Percentiles rank a stretch among this genome's conserved stretches.
Evolutionary conservation across 2,888 invertebrate genomes (phyloP).

Genomic region (Hemithea aestivaria): DNA sequence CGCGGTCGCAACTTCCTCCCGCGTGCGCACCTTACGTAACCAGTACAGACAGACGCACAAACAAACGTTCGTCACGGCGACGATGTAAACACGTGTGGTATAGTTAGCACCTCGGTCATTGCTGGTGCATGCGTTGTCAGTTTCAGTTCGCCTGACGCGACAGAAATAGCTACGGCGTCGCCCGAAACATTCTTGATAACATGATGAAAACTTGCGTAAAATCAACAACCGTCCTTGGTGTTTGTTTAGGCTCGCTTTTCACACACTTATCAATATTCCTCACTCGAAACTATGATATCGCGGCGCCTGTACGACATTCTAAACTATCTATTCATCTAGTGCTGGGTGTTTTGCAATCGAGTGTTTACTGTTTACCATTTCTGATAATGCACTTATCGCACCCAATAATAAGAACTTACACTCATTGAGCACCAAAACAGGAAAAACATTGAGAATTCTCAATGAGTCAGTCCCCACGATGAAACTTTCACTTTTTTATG

Average conservation of each 20-base stretch:
- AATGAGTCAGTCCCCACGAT: constrained; percentile 13
- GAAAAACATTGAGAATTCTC: constrained; percentile 13
- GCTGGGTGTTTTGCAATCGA: background rate
- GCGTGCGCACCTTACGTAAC: constrained; percentile 39
- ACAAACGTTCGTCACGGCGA: constrained; percentile 41
- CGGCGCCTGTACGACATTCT: too few relatives aligned
- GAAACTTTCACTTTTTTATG: constrained; percentile 15
- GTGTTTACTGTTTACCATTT: background rate
- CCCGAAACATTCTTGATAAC: too few relatives aligned
- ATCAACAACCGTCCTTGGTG: too few relatives aligned
- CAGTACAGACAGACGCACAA: constrained; percentile 33
- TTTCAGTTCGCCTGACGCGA: constrained; percentile 10
- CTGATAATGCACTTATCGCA: constrained; percentile 3
- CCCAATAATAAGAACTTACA: constrained; percentile 3
- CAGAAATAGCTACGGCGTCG: too few relatives aligned
- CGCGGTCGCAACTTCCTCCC: constrained; percentile 18
- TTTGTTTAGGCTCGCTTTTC: too few relatives aligned
- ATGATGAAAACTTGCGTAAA: too few relatives aligned
- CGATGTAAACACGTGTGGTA: constrained; percentile 39
- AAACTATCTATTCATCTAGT: too few relatives aligned
- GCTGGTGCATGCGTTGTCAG: constrained; percentile 12
- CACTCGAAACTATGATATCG: too few relatives aligned
- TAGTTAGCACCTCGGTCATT: constrained; percentile 15
- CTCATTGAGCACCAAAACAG: constrained; percentile 12
- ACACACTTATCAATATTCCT: too few relatives aligned